Base-by-base conservation (phyloP, 2,797 vertebrate species). In the Nasua narica region DNA sequence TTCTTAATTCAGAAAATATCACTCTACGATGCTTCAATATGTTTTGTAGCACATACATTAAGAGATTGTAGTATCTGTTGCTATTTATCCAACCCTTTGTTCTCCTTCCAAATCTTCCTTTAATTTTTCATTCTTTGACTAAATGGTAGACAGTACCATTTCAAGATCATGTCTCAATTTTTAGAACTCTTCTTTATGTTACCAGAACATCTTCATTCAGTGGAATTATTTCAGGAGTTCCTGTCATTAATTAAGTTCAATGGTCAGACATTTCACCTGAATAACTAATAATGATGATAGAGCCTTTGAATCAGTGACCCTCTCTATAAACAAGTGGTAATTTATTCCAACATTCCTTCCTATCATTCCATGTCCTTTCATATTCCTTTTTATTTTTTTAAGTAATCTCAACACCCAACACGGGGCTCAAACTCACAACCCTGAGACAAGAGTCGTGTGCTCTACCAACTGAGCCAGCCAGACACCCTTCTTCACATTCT, bases 81-180 rank as follows among this genome's bases (percentile, higher is more conserved):
- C 88, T 99, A 98, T 56, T 98, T 98, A 0, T 96, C 46, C 70
- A 88, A 52, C 98, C 98, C 21, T 86, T 27, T 98, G 65, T 48
- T 99, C 98, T 96, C 98, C 98, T 98, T 91, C 97, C 92, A 99
- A 98, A 18, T 98, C 98, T 97, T 99, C 98, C 86, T 98, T 98
- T 88, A 99, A 96, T 78, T 98, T 97, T 97, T 99, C 98, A 95
- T 98, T 99, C 97, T 99, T 99, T 87, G 97, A 98, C 87, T 98
- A 96, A 83, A 98, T 95, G 97, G 97, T 97, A 78, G 98, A 98
- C 92, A 99, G 97, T 78, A 99, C 23, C 98, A 98, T 98, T 98
- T 99, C 98, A 93, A 99, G 99, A 91, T 99, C 98, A 86, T 93
- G 98, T 96, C 98, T 98, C 78, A 48, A 11, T 58, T 56, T 87